Evolutionary conservation across 2,113 vertebrate species (phyloP), one percentile per base, ranked within the genome.

Genomic region (Tauraco erythrolophus): DNA sequence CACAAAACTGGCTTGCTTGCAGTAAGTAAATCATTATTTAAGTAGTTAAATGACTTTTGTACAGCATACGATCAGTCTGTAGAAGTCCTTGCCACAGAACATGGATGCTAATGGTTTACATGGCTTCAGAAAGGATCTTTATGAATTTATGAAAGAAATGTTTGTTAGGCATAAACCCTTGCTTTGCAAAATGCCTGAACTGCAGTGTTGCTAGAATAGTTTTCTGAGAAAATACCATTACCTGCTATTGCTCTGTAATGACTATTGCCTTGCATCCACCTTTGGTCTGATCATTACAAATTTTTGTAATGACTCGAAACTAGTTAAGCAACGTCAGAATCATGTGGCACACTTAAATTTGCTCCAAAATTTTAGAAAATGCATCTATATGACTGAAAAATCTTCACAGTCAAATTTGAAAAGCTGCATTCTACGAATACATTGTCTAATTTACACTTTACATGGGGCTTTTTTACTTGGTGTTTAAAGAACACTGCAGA

Each of bases 11-110:
- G 6, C 35, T 46, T 37, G 22, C 33, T 69, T 11, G 14, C 19
- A 22, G 50, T 13, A 46, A 24, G 54, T 25, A 60, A 61, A 41
- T 41, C 41, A 41, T 41, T 41, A 41, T 41, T 41, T 41, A 41
- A 41, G 41, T 41, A 81, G 17, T 10, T 64, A 41, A 37, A 45
- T 41, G 25, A 23, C 43, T 64, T 46, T 4, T 37, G 69, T 46
- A 25, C 54, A 51, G 4, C 4, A 25, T n/a, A 7, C 0, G 0
- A 25, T 72, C 54, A 14, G 1, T 46, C 69, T 37, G 39, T 64
- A 53, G 14, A 72, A 65, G 50, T 56, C 25, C 14, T 81, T 46
- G 45, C 22, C 1, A 2, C 27, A n/a, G 39, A 21, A 80, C 50
- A 43, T 46, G 54, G 48, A 46, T 81, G 25, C 28, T 58, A 37